Evolutionary conservation across 2,797 vertebrate genomes (phyloP).

Genomic region (Sebastiscus tertius): DNA sequence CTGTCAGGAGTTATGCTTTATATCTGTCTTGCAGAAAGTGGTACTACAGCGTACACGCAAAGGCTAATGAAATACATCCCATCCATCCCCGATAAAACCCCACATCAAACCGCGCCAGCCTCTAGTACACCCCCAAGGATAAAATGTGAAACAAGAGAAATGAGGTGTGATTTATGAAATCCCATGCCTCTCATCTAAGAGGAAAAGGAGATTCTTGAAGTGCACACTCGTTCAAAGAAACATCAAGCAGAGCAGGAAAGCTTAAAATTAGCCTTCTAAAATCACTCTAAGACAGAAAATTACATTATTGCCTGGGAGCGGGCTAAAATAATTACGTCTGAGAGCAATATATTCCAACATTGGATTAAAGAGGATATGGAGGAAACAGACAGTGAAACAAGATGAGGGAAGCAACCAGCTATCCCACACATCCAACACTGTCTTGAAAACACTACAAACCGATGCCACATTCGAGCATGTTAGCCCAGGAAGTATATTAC

Average conservation of each 20-base stretch:
- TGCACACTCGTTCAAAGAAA: conserved; percentile 40
- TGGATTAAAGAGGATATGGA: conserved; percentile 44
- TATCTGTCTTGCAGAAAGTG: background rate
- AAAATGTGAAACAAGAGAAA: conserved; percentile 38
- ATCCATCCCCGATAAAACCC: conserved; percentile 10
- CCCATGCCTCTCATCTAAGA: conserved; percentile 38
- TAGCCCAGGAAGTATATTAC: background rate
- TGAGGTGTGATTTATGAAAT: conserved; percentile 59
- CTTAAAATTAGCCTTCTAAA: conserved; percentile 52
- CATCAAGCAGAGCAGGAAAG: conserved; percentile 39
- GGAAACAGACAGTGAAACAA: conserved; percentile 25
- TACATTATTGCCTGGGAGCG: conserved; percentile 33
- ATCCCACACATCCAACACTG: background rate
- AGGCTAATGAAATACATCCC: conserved; percentile 38
- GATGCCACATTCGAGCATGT: background rate
- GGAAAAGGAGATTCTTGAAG: conserved; percentile 25
- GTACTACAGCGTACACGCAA: conserved; percentile 1
- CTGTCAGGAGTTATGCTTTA: background rate
- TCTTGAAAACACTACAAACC: conserved; percentile 12
- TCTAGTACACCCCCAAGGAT: conserved; percentile 18
- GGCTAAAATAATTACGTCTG: conserved; percentile 60
- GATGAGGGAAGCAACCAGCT: conserved; percentile 15
- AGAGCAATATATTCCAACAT: conserved; percentile 35
- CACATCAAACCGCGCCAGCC: conserved; percentile 34
- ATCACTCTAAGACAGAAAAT: conserved; percentile 52